These are phyloP conservation scores for Sus scrofa DNA, from an alignment of 2,113 vertebrate species.

Conservation along the genomic window DNA sequence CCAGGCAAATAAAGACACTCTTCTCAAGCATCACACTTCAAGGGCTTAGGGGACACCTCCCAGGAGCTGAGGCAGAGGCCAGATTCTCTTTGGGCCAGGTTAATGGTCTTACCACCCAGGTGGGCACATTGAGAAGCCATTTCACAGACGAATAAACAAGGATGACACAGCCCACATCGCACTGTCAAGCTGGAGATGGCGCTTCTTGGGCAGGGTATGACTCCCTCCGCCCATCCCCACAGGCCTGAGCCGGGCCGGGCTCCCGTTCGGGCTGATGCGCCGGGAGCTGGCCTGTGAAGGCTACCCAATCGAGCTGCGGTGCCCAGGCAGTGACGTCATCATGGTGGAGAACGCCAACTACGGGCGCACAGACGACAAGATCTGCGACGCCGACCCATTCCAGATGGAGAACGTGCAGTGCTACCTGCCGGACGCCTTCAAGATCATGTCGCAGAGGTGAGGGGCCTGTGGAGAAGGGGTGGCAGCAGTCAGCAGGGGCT, in stretches of 20 bases:
- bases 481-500: no score
- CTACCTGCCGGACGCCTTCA: constrained; percentile 95
- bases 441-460: constrained; percentile 97
- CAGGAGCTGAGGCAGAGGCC: background rate
- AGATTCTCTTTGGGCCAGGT: background rate
- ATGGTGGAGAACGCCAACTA: constrained; percentile 98
- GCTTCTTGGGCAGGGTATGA: background rate
- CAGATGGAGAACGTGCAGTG: constrained; percentile 98
- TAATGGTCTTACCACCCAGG: background rate
- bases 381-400: constrained; percentile 96
- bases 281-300: constrained; percentile 96
- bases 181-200: background rate
- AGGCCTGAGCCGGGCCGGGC: constrained; percentile 94
- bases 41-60: background rate
- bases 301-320: constrained; percentile 97
- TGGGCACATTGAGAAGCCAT: background rate
- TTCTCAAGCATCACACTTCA: background rate
- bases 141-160: background rate
- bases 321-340: constrained; percentile 96
- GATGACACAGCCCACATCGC: rapidly evolving
- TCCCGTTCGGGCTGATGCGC: constrained; percentile 95
- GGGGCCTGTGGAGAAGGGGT: background rate
- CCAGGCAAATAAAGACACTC: background rate
- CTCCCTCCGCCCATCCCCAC: background rate
- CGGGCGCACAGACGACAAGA: constrained; percentile 96